Evolutionary conservation across 1,140 invertebrate genomes (phyloP), one percentile per base, ranked within the genome.

Genomic region (Portunus trituberculatus): DNA sequence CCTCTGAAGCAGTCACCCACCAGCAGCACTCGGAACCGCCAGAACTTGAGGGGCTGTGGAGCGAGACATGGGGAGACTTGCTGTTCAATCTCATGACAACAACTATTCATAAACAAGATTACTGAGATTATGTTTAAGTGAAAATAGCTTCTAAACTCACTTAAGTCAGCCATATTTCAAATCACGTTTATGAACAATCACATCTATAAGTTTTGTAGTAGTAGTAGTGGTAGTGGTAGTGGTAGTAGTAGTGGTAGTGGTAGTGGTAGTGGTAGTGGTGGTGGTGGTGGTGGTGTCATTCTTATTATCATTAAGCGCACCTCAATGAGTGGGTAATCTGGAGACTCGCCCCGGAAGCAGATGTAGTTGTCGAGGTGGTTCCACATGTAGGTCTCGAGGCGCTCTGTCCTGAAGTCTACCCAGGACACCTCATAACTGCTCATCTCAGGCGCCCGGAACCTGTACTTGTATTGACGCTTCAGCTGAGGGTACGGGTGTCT

Each of bases 281-380:
- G n/a, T n/a, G n/a, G n/a, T n/a, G n/a, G n/a, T n/a, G n/a, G n/a
- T n/a, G n/a, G n/a, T n/a, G n/a, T 39, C 39, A 39, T 39, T 39
- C 39, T 1, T 39, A 39, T 6, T 39, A 39, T 39, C 6, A 39
- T 39, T n/a, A 2, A 76, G 0, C 76, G 20, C 8, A 52, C 32
- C 45, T 29, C 48, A 20, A 93, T 29, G 25, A 48, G 29, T 28
- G 25, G 39, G 97, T 98, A 99, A 97, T 96, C 94, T 14, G 91
- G 84, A 32, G 94, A 95, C 97, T 99, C 99, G 8, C 99, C 99
- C 88, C 98, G 97, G 0, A 98, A 99, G 97, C 99, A 99, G 94
- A 99, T 99, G 97, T 99, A 99, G 97, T 99, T 98, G 97, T 99
- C 99, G 97, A 99, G 97, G 97, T 99, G 99, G 97, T 99, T 99